Percentiles rank a stretch among this genome's conserved stretches.
Evolutionary conservation across 2,797 vertebrate species (phyloP).

Genomic region (Xenentodon cancila): DNA sequence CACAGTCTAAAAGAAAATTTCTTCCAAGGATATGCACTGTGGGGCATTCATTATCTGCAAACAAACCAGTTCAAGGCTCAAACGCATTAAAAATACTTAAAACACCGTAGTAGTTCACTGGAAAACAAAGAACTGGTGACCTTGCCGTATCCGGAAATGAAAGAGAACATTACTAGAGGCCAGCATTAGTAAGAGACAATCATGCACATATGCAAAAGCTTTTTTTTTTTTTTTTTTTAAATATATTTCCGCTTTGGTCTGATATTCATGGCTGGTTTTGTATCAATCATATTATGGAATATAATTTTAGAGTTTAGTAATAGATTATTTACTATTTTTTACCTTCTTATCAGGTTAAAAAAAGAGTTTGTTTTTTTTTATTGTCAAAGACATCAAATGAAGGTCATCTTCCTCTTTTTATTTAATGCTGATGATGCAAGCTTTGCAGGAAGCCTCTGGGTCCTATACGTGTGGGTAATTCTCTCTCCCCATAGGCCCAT

Average conservation of each 20-base stretch:
- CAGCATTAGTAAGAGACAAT: slow-evolving; percentile 6
- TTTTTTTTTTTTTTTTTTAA: slow-evolving; percentile 16
- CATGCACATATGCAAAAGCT: not conserved
- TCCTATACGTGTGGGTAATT: slow-evolving; percentile 54
- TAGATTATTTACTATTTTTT: slow-evolving; percentile 31
- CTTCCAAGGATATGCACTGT: slow-evolving; percentile 17
- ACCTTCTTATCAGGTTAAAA: slow-evolving; percentile 44
- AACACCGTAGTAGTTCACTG: not conserved
- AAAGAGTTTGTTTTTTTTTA: slow-evolving; percentile 45
- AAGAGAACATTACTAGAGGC: slow-evolving; percentile 22
- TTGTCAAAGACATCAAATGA: slow-evolving; percentile 65
- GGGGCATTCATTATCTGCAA: slow-evolving; percentile 22
- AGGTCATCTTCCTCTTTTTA: slow-evolving; percentile 30
- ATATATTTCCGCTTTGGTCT: slow-evolving; percentile 17
- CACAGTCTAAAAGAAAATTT: slow-evolving; percentile 45
- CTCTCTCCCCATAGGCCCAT: slow-evolving; percentile 41
- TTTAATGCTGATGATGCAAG: slow-evolving; percentile 28
- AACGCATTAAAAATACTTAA: slow-evolving; percentile 23
- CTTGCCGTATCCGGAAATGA: slow-evolving; percentile 29
- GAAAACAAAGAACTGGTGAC: slow-evolving; percentile 20
- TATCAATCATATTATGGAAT: not conserved
- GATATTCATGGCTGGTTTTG: slow-evolving; percentile 10
- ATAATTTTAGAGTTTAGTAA: slow-evolving; percentile 7
- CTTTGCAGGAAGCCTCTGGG: slow-evolving; percentile 48
- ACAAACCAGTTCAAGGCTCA: slow-evolving; percentile 24